Conservation (phyloP, 2,797 vertebrate species). For the Dendrocincla fuliginosa region DNA sequence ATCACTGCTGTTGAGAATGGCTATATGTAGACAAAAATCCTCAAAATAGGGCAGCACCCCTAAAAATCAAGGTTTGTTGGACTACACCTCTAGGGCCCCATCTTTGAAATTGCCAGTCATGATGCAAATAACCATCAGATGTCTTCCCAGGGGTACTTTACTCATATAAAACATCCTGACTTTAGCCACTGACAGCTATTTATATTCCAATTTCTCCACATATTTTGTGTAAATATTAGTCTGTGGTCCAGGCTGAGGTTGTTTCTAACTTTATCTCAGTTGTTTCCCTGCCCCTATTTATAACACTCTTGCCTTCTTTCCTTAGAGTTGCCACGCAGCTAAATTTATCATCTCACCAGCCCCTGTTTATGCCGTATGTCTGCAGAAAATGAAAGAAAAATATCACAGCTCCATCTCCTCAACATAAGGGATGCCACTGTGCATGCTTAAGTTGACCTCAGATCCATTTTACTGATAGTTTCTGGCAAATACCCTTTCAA, state of each 20-base stretch:
- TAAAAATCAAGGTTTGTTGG: neutral
- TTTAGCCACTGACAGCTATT: conserved; percentile 7
- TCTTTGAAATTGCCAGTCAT: neutral
- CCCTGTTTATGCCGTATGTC: neutral
- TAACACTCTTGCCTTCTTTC: neutral
- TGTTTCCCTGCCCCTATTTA: conserved; percentile 4
- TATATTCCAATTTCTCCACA: conserved; percentile 1
- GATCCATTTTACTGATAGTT: neutral
- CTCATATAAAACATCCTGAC: neutral
- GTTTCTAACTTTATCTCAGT: conserved; percentile 20
- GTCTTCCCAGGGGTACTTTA: neutral
- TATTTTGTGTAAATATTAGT: conserved; percentile 38
- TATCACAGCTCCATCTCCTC: neutral
- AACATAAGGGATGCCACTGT: neutral
- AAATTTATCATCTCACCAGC: neutral
- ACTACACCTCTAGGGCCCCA: neutral
- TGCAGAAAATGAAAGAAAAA: neutral
- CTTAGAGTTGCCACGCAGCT: neutral
- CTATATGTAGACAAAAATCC: neutral
- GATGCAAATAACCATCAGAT: neutral
- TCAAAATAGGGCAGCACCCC: neutral
- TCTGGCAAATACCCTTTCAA: neutral
- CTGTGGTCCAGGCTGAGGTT: neutral
- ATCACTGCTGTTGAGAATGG: neutral
- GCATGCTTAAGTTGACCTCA: neutral